These are phyloP conservation scores for Anagyrus pseudococci DNA, from an alignment of 2,888 invertebrate genomes.

Conservation along the genomic window DNA sequence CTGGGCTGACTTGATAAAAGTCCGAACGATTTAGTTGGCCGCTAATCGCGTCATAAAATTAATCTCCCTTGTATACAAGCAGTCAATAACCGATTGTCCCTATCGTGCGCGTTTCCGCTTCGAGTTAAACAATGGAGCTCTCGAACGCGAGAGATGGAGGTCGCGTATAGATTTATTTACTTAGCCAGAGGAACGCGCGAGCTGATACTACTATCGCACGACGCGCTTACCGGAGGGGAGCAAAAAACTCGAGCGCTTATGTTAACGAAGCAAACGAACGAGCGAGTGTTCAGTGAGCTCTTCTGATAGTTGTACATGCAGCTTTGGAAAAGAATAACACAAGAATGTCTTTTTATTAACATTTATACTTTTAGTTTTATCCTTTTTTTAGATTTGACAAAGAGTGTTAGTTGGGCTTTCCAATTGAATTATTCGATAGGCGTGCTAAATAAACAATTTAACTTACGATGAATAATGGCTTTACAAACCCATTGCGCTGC, in stretches of 20 bases:
- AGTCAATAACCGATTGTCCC: conserved; percentile 53
- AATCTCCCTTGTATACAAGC: conserved; percentile 22
- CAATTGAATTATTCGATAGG: no score
- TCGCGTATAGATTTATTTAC: conserved; percentile 23
- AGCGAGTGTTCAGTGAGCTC: no score
- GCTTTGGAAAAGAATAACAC: no score
- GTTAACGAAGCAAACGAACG: conserved; percentile 26
- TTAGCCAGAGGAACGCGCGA: conserved; percentile 4
- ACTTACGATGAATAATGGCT: no score
- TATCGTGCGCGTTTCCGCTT: conserved; percentile 45
- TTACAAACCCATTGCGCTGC: no score
- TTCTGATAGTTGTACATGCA: no score
- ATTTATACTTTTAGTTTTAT: no score
- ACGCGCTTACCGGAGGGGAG: conserved; percentile 4
- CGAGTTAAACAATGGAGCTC: conserved; percentile 25
- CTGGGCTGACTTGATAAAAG: conserved; percentile 57
- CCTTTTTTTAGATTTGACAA: no score
- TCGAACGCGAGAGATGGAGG: not conserved
- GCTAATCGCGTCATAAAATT: conserved; percentile 2
- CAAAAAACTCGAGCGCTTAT: conserved; percentile 10
- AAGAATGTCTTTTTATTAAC: no score
- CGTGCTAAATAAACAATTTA: no score
- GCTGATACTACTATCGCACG: conserved; percentile 10
- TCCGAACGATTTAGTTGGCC: not conserved
- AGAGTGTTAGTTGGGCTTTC: no score